Conservation (phyloP, 2,888 invertebrate genomes). For the Gryllus longicercus region DNA sequence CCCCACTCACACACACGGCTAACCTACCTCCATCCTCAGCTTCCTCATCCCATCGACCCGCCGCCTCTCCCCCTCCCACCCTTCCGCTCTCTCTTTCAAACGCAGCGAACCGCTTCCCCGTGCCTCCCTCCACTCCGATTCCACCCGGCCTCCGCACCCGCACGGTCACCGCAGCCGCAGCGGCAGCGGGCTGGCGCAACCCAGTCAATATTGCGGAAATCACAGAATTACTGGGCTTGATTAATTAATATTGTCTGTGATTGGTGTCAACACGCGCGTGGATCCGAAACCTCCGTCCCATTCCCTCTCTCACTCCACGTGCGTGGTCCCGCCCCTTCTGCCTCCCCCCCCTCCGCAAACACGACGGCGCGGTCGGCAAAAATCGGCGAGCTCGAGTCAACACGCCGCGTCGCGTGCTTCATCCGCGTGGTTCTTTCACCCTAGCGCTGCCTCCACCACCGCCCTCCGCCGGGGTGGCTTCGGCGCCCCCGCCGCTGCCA, state of each 20-base stretch:
- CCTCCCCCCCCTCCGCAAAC: too few relatives aligned
- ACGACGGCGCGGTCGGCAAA: too few relatives aligned
- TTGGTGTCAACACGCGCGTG: neutral
- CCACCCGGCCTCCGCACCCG: neutral
- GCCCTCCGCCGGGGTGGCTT: too few relatives aligned
- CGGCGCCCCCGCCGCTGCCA: too few relatives aligned
- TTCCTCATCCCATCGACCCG: neutral
- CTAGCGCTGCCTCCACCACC: too few relatives aligned
- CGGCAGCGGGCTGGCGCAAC: neutral
- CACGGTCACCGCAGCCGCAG: neutral
- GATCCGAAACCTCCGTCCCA: too few relatives aligned
- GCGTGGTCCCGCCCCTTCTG: too few relatives aligned
- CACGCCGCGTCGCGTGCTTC: too few relatives aligned
- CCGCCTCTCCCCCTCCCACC: neutral
- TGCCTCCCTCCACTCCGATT: neutral
- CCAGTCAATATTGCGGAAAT: constrained; percentile 17
- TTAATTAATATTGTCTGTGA: neutral
- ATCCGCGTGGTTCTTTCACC: too few relatives aligned
- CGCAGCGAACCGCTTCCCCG: too few relatives aligned
- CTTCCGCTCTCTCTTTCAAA: neutral
- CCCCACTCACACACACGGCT: neutral
- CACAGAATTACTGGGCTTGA: neutral
- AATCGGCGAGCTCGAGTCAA: too few relatives aligned
- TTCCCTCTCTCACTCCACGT: too few relatives aligned
- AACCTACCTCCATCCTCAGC: neutral